Evolutionary conservation across 92 coral and sea anemone species (phyloP), one percentile per base, ranked within the genome.

Genomic region (Phenganax stokvisi): DNA sequence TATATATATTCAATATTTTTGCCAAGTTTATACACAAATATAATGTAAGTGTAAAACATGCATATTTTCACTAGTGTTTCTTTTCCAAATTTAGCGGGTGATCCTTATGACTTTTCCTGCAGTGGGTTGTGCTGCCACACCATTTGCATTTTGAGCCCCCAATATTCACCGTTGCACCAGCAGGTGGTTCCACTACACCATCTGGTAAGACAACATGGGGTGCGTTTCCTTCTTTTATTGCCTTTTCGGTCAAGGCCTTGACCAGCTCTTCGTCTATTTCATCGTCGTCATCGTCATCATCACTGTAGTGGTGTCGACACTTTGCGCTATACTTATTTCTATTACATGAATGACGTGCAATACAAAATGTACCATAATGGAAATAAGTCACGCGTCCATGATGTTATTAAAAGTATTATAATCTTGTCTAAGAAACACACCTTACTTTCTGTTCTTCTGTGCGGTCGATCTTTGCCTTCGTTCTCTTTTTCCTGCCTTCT

Each of bases 71-170:
- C 17, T 8, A 8, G 8, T 31, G 13, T 16, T 71, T 9, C 70
- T 84, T 71, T 71, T 71, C 84, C 4, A 51, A 63, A 31, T 74
- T 84, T 16, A 70, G 61, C 29, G 85, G 82, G 65, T 88, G 84
- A 54, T 87, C 90, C 25, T 79, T 85, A 84, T 85, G 90, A 7
- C 82, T 78, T 79, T 80, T 84, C 31, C 90, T n/a, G 11, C 68
- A 52, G 27, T 87, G 88, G 13, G 88, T 79, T 57, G 84, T 27
- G 16, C 90, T 87, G 15, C 88, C 84, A 74, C 90, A 87, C 88
- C 82, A 87, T 85, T 87, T 87, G 76, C 90, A 87, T 17, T 79
- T 61, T 57, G 72, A 74, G 10, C 90, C 88, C 51, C 81, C 85
- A 31, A 87, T 65, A 47, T 27, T 62, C 8, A 85, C 47, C 25